Percentiles rank a stretch among this genome's conserved stretches.
These are phyloP conservation scores for Machimus rusticus DNA, from an alignment of 2,888 invertebrate genomes.

Conservation along the genomic window DNA sequence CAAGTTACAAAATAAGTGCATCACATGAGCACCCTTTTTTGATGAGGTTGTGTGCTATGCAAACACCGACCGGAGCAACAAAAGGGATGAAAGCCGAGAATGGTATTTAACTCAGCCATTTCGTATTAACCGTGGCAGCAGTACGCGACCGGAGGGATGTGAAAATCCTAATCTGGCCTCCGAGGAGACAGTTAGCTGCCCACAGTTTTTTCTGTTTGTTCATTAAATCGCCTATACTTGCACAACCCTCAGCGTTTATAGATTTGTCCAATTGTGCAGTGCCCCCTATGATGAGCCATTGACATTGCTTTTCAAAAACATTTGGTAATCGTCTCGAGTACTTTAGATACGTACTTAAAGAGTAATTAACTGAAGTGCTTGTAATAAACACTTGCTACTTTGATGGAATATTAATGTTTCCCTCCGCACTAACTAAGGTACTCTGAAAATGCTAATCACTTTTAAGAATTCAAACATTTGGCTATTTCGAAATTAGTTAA, in stretches of 20 bases:
- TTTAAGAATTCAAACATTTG: background rate
- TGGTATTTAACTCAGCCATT: conserved; percentile 38
- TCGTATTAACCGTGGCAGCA: background rate
- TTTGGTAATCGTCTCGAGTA: conserved; percentile 6
- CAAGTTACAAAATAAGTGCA: conserved; percentile 35
- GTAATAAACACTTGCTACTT: background rate
- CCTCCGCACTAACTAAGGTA: background rate
- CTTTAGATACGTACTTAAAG: background rate
- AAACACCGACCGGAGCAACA: conserved; percentile 24
- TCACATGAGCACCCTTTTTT: conserved; percentile 28
- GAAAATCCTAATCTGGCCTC: conserved; percentile 23
- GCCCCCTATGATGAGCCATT: background rate
- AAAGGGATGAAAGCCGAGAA: conserved; percentile 36
- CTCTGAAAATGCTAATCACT: background rate
- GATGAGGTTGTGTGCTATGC: conserved; percentile 3
- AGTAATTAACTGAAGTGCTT: background rate
- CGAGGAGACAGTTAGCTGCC: conserved; percentile 19
- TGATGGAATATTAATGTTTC: background rate
- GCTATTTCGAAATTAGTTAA: background rate
- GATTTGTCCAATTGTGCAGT: background rate
- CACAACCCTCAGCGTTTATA: background rate
- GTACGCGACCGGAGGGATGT: background rate
- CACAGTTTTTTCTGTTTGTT: background rate
- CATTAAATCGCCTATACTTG: background rate
- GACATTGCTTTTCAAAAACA: conserved; percentile 20